Conservation (phyloP, 1,140 invertebrate species). For the Belonocnema kinseyi region DNA sequence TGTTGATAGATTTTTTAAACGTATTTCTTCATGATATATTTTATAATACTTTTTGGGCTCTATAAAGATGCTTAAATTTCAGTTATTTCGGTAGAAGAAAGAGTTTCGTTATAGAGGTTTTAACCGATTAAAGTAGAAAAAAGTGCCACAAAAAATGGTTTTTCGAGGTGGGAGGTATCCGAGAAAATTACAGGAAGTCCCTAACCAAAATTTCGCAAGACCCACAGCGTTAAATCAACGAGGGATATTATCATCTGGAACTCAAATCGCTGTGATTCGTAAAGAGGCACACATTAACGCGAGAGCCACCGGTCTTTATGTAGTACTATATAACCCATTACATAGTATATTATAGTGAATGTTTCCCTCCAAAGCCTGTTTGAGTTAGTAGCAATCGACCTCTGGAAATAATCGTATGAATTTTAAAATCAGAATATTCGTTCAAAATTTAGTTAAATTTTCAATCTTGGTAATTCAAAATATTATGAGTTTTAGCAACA, state of each 20-base stretch:
- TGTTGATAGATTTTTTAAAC: no score
- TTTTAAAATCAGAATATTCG: background rate
- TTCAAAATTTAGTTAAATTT: background rate
- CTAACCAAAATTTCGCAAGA: slow-evolving; percentile 47
- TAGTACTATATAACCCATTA: slow-evolving; percentile 22
- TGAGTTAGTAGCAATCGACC: slow-evolving; percentile 48
- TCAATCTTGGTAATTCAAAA: no score
- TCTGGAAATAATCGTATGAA: background rate
- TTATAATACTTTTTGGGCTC: no score
- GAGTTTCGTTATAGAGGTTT: background rate
- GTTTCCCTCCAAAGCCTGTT: slow-evolving; percentile 63
- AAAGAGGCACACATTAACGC: slow-evolving; percentile 53
- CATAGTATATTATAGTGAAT: slow-evolving; percentile 37
- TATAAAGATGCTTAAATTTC: no score
- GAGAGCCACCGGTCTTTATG: slow-evolving; percentile 63
- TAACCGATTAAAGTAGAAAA: background rate
- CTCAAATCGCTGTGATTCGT: slow-evolving; percentile 57
- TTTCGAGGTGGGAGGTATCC: slow-evolving; percentile 37
- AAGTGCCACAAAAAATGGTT: slow-evolving; percentile 30
- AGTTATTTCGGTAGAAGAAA: background rate
- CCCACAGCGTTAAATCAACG: slow-evolving; percentile 47
- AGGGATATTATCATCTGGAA: slow-evolving; percentile 49
- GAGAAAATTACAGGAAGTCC: slow-evolving; percentile 62
- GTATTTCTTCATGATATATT: no score
- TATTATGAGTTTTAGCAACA: no score